Base-by-base conservation (phyloP, 2,888 invertebrate species). In the Tuberolachnus salignus region DNA sequence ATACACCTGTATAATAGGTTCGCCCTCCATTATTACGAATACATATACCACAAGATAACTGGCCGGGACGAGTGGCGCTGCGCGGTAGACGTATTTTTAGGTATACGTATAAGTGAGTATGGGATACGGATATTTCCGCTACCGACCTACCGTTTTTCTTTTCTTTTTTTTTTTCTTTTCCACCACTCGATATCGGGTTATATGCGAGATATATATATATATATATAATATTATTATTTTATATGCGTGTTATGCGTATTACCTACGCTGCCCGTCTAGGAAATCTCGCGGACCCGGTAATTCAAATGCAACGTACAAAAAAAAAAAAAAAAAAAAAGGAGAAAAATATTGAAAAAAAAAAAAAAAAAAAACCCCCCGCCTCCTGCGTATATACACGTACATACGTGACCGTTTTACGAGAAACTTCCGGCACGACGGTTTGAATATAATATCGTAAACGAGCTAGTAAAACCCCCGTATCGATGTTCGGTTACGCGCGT, bases 391-490 rank as follows among this genome's bases (percentile, higher is more conserved):
- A 34, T 34, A 34, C 6, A 34, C 6, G 6, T 34, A 34, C 34
- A 34, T 57, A 75, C 75, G 75, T 75, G 75, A 75, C 57, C 67
- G 49, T 67, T 75, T 75, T 75, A 57, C 75, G 34, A 75, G 55
- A 67, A 67, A 67, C 57, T 55, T 51, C 55, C 46, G 34, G 19
- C 49, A 63, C 21, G 34, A 34, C 6, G 63, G 64, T 34, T 64
- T 55, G 74, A 74, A 55, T 74, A n/a, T 34, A 34, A 34, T 34
- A 66, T 55, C 26, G 55, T 66, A 75, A 75, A 67, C 67, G 66
- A 66, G 57, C 66, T 67, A 57, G 66, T 57, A 57, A 67, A 57
- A 57, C 21, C 11, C 3, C 26, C 66, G 23, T 74, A 74, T 74
- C 53, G 63, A 64, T 64, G 74, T 9, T 21, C 11, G 16, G 71